Evolutionary conservation across 2,113 vertebrate genomes (phyloP).

Genomic region (Cynoglossus semilaevis): DNA sequence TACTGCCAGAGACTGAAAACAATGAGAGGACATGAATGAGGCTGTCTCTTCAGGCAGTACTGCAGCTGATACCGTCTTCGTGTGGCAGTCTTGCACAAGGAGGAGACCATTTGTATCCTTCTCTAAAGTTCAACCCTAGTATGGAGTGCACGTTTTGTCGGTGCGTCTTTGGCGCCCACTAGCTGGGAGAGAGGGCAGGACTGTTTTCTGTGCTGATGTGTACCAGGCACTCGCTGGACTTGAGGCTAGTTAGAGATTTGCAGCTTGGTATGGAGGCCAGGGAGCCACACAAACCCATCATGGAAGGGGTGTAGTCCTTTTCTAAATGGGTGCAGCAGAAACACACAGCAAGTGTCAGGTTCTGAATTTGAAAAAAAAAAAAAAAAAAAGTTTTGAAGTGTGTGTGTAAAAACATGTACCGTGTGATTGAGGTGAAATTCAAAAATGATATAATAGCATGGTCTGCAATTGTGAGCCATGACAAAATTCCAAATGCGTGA

Average conservation of each 20-base stretch:
- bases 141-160: slow-evolving; percentile 18
- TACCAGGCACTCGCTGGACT: slow-evolving; percentile 97
- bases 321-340: slow-evolving; percentile 63
- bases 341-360: slow-evolving; percentile 3
- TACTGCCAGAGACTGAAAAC: slow-evolving; percentile 36
- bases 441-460: no score
- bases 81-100: slow-evolving; percentile 24
- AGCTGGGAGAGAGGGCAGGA: slow-evolving; percentile 90
- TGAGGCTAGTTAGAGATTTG: slow-evolving; percentile 93
- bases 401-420: no score
- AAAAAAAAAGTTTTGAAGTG: no score
- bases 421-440: no score
- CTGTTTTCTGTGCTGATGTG: slow-evolving; percentile 93
- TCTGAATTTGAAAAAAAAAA: no score
- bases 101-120: slow-evolving; percentile 22
- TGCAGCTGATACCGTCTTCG: slow-evolving; percentile 56
- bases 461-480: no score
- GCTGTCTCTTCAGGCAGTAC: slow-evolving; percentile 47
- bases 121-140: no score
- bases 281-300: slow-evolving; percentile 93
- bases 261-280: slow-evolving; percentile 93
- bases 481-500: no score
- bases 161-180: slow-evolving; percentile 65
- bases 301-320: slow-evolving; percentile 94
- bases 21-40: slow-evolving; percentile 31